These are phyloP conservation scores for Diorhabda carinulata DNA, from an alignment of 1,140 invertebrate species.

Conservation along the genomic window DNA sequence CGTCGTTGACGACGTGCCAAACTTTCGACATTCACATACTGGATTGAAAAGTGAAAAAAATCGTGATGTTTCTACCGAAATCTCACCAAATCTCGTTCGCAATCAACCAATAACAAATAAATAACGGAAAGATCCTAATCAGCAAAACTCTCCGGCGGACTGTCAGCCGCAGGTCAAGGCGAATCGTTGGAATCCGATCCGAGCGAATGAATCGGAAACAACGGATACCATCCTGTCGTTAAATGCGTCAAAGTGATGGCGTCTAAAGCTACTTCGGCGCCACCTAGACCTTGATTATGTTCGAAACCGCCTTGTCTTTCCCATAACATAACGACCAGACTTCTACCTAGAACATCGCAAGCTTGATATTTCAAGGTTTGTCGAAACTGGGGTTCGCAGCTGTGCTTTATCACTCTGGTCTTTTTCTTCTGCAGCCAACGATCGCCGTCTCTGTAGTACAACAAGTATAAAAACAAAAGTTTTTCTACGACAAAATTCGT, in stretches of 20 bases:
- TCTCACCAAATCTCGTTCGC: no score
- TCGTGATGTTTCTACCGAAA: no score
- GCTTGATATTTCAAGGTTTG: slow-evolving; percentile 85
- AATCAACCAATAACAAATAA: no score
- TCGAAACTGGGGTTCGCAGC: slow-evolving; percentile 76
- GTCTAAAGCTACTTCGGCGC: slow-evolving; percentile 73
- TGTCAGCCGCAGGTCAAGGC: slow-evolving; percentile 53
- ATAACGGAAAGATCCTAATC: background rate
- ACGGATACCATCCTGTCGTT: slow-evolving; percentile 82
- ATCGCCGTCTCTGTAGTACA: slow-evolving; percentile 66
- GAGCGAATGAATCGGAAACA: slow-evolving; percentile 75
- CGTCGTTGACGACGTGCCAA: no score
- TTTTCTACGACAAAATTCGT: no score
- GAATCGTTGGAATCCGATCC: slow-evolving; percentile 68
- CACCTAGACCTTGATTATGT: slow-evolving; percentile 82
- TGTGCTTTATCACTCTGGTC: slow-evolving; percentile 70
- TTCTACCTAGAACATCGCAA: slow-evolving; percentile 78
- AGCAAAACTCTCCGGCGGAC: slow-evolving; percentile 16
- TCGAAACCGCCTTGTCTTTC: slow-evolving; percentile 80
- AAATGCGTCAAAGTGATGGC: slow-evolving; percentile 71
- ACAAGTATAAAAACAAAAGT: background rate
- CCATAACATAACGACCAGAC: slow-evolving; percentile 82
- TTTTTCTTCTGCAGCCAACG: slow-evolving; percentile 87
- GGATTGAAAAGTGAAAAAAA: no score
- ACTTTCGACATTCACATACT: no score